A percentile compares a stretch with the other conserved stretches of the same genome.
Evolutionary conservation across 1,140 invertebrate genomes (phyloP).

Genomic region (Saccostrea glomerata): DNA sequence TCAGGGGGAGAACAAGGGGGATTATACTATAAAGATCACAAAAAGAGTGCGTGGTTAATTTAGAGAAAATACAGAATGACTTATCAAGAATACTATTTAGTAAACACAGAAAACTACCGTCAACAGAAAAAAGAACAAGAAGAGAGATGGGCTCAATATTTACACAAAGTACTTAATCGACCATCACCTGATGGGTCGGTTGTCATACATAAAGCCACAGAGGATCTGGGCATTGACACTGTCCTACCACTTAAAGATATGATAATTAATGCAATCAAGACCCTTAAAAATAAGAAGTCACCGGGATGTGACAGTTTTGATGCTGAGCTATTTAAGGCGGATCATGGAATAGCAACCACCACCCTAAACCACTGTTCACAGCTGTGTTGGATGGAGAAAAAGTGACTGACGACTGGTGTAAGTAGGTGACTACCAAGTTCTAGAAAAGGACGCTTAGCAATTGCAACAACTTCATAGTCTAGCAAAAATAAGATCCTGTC

Average conservation of each 20-base stretch:
- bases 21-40: not conserved
- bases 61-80: not conserved
- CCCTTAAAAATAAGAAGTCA: constrained; percentile 40
- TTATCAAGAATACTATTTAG: not conserved
- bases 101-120: not conserved
- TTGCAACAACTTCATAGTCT: constrained; percentile 53
- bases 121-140: no score
- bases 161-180: constrained; percentile 28
- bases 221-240: constrained; percentile 43
- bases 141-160: not conserved
- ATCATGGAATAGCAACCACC: constrained; percentile 36
- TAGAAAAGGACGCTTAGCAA: constrained; percentile 49
- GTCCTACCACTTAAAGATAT: not conserved
- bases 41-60: not conserved
- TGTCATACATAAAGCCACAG: not conserved
- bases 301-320: constrained; percentile 44
- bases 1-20: no score
- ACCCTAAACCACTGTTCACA: constrained; percentile 43
- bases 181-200: constrained; percentile 19
- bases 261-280: constrained; percentile 47
- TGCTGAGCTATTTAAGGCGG: constrained; percentile 50
- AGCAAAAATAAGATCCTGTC: constrained; percentile 52
- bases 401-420: constrained; percentile 35
- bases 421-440: constrained; percentile 48
- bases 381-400: constrained; percentile 33